Evolutionary conservation across 2,888 invertebrate genomes (phyloP).

Genomic region (Furcula furcula): DNA sequence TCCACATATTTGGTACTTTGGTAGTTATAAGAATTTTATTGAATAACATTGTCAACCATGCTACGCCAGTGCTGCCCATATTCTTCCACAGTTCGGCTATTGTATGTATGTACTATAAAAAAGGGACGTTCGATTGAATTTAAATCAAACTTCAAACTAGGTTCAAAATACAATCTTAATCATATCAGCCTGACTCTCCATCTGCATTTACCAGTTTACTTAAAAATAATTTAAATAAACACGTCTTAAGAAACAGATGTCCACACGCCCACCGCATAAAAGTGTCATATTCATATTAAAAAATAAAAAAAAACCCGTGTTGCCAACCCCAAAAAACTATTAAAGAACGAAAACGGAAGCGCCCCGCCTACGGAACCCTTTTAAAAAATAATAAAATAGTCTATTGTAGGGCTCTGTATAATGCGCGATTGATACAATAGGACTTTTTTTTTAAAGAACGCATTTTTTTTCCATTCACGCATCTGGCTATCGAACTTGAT

Average conservation of each 20-base stretch:
- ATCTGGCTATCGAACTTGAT: constrained; percentile 26
- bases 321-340: constrained; percentile 44
- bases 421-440: constrained; percentile 40
- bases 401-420: constrained; percentile 30
- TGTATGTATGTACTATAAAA: too few relatives aligned
- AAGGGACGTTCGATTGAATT: too few relatives aligned
- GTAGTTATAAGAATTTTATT: too few relatives aligned
- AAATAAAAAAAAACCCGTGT: constrained; percentile 30
- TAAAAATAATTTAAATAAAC: neutral
- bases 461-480: constrained; percentile 15
- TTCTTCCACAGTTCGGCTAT: too few relatives aligned
- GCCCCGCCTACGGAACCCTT: constrained; percentile 55
- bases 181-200: too few relatives aligned
- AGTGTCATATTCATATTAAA: constrained; percentile 48
- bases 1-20: too few relatives aligned
- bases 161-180: too few relatives aligned
- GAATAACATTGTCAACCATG: too few relatives aligned
- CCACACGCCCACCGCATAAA: constrained; percentile 8
- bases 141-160: too few relatives aligned
- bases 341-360: constrained; percentile 45
- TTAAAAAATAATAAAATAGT: constrained; percentile 49
- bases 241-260: constrained; percentile 1
- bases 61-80: too few relatives aligned
- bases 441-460: constrained; percentile 27
- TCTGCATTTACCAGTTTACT: too few relatives aligned